Conservation (phyloP, 2,888 invertebrate genomes). For the Andrena fulva region DNA sequence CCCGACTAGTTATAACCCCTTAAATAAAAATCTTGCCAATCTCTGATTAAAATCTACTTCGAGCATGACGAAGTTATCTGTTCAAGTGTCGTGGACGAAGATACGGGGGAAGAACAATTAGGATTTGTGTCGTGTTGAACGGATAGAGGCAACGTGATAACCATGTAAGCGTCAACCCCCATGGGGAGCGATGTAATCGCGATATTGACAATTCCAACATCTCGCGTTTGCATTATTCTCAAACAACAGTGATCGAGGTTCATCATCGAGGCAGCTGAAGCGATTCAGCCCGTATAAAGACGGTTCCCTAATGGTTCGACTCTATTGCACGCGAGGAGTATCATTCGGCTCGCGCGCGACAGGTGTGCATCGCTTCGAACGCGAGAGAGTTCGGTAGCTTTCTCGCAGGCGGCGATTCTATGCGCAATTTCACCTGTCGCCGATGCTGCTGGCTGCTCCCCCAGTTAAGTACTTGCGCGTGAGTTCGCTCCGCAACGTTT, state of each 20-base stretch:
- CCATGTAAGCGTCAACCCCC: neutral
- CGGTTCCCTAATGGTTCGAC: constrained; percentile 34
- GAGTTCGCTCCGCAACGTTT: neutral
- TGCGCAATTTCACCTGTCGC: constrained; percentile 68
- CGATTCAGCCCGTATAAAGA: constrained; percentile 34
- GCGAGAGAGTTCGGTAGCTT: constrained; percentile 40
- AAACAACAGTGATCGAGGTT: constrained; percentile 8
- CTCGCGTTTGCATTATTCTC: neutral
- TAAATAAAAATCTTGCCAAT: neutral
- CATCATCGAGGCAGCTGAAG: constrained; percentile 52
- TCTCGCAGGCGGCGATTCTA: constrained; percentile 59
- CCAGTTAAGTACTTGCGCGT: constrained; percentile 1
- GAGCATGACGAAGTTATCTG: neutral
- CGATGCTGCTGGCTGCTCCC: constrained; percentile 42
- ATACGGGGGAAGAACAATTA: neutral
- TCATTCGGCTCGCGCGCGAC: constrained; percentile 61
- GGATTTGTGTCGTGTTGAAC: neutral
- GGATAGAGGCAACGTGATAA: neutral
- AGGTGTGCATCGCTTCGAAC: constrained; percentile 64
- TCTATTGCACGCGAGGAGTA: constrained; percentile 51
- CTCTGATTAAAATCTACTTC: neutral
- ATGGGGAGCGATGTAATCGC: neutral
- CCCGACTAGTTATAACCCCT: too few relatives aligned
- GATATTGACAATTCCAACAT: neutral
- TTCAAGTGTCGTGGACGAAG: neutral